A percentile compares a stretch with the other conserved stretches of the same genome.
Conservation (phyloP, 2,888 invertebrate genomes). For the Nephrotoma flavescens region DNA sequence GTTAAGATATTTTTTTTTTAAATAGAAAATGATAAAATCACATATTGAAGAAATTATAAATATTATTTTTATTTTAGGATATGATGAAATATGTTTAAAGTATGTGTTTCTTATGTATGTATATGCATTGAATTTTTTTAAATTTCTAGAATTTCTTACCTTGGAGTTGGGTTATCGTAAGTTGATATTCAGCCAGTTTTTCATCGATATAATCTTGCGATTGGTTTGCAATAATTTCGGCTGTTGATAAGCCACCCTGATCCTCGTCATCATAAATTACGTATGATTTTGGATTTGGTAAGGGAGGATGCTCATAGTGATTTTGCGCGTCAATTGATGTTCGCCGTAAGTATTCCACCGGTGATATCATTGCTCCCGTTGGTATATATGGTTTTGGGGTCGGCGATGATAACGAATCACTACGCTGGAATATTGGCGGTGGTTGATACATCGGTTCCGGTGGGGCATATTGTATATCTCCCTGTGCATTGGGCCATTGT, state of each 20-base stretch:
- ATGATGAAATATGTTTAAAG: neutral
- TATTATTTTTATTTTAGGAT: neutral
- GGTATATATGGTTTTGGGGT: constrained; percentile 33
- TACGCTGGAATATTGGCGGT: constrained; percentile 24
- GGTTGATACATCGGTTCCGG: constrained; percentile 31
- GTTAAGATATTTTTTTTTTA: neutral
- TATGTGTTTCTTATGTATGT: neutral
- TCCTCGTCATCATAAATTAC: constrained; percentile 49
- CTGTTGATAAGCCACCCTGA: constrained; percentile 70
- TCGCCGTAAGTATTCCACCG: constrained; percentile 42
- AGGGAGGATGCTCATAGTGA: constrained; percentile 59
- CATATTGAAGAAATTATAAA: neutral
- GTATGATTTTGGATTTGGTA: constrained; percentile 46
- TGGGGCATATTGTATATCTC: constrained; percentile 19
- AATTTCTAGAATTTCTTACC: constrained; percentile 38
- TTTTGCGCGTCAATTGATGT: constrained; percentile 33
- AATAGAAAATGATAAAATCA: neutral
- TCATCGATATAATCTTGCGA: constrained; percentile 91
- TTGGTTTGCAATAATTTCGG: constrained; percentile 84
- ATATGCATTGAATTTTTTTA: neutral
- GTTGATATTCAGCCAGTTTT: constrained; percentile 84
- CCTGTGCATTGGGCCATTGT: constrained; percentile 41
- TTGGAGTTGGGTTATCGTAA: constrained; percentile 79
- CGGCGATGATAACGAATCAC: constrained; percentile 13
- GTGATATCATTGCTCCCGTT: constrained; percentile 40